phyloP scores from a whole-genome alignment of 2,888 invertebrate species.

The Nephrotoma appendiculata region DNA sequence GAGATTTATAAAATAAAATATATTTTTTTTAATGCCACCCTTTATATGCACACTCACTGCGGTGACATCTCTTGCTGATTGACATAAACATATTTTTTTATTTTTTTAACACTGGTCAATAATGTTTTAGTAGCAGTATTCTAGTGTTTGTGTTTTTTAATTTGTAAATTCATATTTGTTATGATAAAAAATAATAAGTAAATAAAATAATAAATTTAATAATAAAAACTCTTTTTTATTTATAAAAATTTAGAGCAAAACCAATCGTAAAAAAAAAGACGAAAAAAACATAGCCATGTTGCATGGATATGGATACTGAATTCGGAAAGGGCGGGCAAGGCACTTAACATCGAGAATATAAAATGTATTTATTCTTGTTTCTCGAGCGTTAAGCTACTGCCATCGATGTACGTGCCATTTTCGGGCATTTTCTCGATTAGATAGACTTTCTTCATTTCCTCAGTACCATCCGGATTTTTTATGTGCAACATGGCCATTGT shows the following conservation, averaged over 20 bases:
- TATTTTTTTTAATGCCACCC: background rate
- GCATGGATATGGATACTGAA: background rate
- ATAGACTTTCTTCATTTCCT: slow-evolving; percentile 12
- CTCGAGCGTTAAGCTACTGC: background rate
- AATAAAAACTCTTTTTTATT: background rate
- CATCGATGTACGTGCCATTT: background rate
- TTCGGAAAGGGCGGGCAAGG: background rate
- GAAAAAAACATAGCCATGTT: background rate
- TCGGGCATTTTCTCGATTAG: slow-evolving; percentile 3
- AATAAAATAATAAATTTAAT: background rate
- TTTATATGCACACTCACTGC: background rate
- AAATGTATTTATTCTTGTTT: background rate
- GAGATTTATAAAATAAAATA: background rate
- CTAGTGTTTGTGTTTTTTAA: background rate
- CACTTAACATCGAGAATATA: background rate
- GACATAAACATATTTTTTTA: background rate
- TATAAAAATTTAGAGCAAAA: background rate
- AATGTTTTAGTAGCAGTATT: background rate
- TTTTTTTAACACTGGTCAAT: background rate
- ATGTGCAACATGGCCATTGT: slow-evolving; percentile 11
- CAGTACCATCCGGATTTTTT: slow-evolving; percentile 12
- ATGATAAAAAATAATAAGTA: background rate
- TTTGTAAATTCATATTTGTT: background rate
- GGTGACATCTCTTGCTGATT: background rate
- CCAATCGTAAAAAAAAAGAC: background rate